Conservation (phyloP, 2,113 vertebrate species). For the Dryoscopus gambensis region DNA sequence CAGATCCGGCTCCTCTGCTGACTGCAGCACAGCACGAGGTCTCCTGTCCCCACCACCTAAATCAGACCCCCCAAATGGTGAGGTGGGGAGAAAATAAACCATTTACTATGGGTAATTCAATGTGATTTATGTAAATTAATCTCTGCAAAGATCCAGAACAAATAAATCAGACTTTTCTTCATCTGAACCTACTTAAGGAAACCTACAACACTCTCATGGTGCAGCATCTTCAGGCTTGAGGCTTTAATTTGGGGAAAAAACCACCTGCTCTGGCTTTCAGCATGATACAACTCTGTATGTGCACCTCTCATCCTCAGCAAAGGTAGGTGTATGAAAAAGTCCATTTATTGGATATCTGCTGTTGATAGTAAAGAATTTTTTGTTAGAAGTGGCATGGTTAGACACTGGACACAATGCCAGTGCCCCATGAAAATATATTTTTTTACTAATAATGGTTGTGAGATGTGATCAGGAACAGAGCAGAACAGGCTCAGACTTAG, state of each 20-base stretch:
- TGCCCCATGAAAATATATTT: no score
- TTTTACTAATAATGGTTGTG: no score
- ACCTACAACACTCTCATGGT: accelerated
- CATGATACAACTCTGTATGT: no score
- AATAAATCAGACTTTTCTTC: background rate
- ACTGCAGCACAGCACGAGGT: background rate
- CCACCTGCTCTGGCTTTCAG: background rate
- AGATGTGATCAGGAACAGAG: no score
- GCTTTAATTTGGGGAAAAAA: background rate
- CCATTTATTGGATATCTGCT: background rate
- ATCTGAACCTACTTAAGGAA: background rate
- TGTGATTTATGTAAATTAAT: background rate
- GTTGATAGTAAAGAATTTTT: background rate
- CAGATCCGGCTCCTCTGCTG: background rate
- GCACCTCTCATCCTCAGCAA: background rate
- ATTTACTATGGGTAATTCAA: background rate
- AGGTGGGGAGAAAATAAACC: background rate
- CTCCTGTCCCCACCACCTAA: background rate
- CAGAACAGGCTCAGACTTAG: no score
- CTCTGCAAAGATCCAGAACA: background rate
- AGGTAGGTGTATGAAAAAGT: background rate
- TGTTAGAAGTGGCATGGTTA: no score
- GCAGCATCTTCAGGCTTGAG: background rate
- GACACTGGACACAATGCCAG: no score
- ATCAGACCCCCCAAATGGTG: background rate